Conservation (phyloP, 2,113 vertebrate species). For the Gracilinanus agilis region DNA sequence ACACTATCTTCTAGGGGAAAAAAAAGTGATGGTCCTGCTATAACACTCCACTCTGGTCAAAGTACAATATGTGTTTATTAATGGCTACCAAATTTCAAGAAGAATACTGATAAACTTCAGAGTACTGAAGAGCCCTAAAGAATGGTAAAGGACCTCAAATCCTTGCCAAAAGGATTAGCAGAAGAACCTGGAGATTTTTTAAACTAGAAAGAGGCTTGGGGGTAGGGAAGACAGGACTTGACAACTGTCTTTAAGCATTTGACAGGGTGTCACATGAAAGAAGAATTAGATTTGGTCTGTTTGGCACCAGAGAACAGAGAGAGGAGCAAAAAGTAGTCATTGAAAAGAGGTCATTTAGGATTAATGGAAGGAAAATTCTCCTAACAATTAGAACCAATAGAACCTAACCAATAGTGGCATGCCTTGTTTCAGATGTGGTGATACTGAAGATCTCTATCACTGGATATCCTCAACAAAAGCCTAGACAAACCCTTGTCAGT, state of each 20-base stretch:
- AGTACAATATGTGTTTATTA: not conserved
- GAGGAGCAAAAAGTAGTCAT: not conserved
- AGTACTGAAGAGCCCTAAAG: not conserved
- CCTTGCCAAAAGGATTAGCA: not conserved
- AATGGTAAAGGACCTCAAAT: not conserved
- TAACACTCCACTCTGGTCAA: not conserved
- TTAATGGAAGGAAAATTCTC: not conserved
- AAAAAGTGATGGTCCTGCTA: not conserved
- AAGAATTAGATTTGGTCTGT: not conserved
- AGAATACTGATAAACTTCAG: not conserved
- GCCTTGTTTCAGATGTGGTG: not conserved
- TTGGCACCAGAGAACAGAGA: not conserved
- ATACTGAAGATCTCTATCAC: not conserved
- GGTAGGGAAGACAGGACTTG: not conserved
- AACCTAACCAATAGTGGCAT: not conserved
- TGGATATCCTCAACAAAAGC: not conserved
- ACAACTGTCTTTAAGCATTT: not conserved
- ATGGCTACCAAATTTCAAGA: not conserved
- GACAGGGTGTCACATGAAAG: not conserved
- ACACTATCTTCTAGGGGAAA: not conserved
- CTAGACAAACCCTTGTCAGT: not conserved
- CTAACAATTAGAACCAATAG: not conserved
- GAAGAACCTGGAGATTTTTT: not conserved
- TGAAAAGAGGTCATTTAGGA: not conserved
- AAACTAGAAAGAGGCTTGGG: not conserved